Conservation (phyloP, 1,140 invertebrate species). For the Drosophila kohkoa region DNA sequence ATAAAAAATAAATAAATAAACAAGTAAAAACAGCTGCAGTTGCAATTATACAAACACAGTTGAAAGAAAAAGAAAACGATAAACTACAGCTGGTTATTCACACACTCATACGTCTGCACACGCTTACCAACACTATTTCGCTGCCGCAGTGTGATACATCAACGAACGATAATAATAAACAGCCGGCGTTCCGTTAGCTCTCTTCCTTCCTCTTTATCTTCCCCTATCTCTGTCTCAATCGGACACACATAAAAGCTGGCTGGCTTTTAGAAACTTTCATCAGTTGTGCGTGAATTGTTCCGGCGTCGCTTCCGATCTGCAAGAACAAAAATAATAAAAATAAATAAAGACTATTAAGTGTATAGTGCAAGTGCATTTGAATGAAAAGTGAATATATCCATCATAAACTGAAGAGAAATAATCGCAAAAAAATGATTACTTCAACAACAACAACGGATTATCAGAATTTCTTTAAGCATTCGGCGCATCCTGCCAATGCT, state of each 20-base stretch:
- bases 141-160: slow-evolving; percentile 21
- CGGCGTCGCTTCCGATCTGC: slow-evolving; percentile 29
- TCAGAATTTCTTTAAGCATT: slow-evolving; percentile 74
- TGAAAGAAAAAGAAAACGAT: slow-evolving; percentile 34
- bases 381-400: slow-evolving; percentile 10
- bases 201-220: slow-evolving; percentile 2
- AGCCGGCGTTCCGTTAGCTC: slow-evolving; percentile 23
- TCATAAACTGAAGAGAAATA: slow-evolving; percentile 9
- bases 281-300: slow-evolving; percentile 60
- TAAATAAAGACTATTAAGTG: slow-evolving; percentile 15
- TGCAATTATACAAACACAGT: slow-evolving; percentile 34
- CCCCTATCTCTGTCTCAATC: slow-evolving; percentile 10
- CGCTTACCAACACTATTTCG: slow-evolving; percentile 35
- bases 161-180: slow-evolving; percentile 43
- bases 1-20: slow-evolving; percentile 52
- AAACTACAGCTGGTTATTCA: slow-evolving; percentile 39
- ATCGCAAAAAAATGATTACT: slow-evolving; percentile 73
- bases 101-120: neutral
- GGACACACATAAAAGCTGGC: slow-evolving; percentile 55
- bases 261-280: slow-evolving; percentile 56
- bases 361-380: neutral
- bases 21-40: slow-evolving; percentile 55
- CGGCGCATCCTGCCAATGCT: slow-evolving; percentile 78
- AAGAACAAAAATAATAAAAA: neutral
- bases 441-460: slow-evolving; percentile 73